Percentiles rank a stretch among this genome's conserved stretches.
phyloP scores from a whole-genome alignment of 2,113 vertebrate genomes.

The Odocoileus virginianus region DNA sequence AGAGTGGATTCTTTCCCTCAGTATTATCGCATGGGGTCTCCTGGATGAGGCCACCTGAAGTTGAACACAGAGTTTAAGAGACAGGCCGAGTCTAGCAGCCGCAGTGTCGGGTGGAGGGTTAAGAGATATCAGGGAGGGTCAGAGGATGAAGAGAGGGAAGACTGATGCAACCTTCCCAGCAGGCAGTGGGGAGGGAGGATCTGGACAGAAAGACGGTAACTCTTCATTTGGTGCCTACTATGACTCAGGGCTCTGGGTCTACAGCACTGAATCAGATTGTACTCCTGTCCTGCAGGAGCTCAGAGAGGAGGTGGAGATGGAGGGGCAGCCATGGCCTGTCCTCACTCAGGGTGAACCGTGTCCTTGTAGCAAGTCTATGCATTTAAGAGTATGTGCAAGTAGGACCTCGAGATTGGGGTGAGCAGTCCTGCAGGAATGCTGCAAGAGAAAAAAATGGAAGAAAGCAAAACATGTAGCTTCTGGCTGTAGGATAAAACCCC shows the following conservation, averaged over 20 bases:
- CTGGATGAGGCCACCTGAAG: not conserved
- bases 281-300: not conserved
- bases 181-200: not conserved
- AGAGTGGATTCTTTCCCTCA: not conserved
- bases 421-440: not conserved
- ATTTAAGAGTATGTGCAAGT: not conserved
- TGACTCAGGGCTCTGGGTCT: no score
- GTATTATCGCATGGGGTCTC: not conserved
- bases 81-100: not conserved
- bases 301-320: not conserved
- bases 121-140: not conserved
- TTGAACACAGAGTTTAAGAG: not conserved
- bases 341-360: fast-evolving
- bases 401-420: not conserved
- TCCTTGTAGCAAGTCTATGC: not conserved
- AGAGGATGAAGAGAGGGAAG: not conserved
- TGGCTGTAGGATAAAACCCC: not conserved
- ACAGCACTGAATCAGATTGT: not conserved
- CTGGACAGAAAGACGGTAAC: not conserved
- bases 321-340: no score
- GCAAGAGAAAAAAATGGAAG: not conserved
- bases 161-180: not conserved
- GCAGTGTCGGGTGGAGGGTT: not conserved
- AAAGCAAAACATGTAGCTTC: not conserved
- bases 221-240: not conserved